Percentiles rank a stretch among this genome's conserved stretches.
These are phyloP conservation scores for Menidia menidia DNA, from an alignment of 2,797 vertebrate species.

Conservation along the genomic window DNA sequence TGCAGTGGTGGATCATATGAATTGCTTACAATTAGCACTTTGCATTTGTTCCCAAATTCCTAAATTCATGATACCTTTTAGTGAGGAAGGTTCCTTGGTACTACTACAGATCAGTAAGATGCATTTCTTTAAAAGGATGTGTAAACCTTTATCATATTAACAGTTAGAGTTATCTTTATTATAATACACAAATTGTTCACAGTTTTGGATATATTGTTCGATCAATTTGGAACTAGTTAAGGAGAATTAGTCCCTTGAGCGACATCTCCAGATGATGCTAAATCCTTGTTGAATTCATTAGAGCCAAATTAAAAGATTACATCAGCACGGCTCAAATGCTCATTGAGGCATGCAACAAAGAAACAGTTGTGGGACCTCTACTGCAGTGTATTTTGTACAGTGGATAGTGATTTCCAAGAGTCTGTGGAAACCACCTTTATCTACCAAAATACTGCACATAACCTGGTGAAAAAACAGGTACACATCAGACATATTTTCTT, in stretches of 20 bases:
- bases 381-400: constrained; percentile 1
- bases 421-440: constrained; percentile 28
- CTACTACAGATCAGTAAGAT: not conserved
- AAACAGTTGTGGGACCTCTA: constrained; percentile 44
- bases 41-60: not conserved
- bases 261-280: constrained; percentile 52
- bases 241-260: constrained; percentile 57
- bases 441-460: constrained; percentile 15
- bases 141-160: constrained; percentile 13
- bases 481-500: constrained; percentile 14
- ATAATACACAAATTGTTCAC: constrained; percentile 26
- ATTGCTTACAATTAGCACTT: not conserved
- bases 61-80: not conserved
- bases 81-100: not conserved
- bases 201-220: constrained; percentile 40
- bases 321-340: constrained; percentile 53
- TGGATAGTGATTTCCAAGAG: constrained; percentile 20
- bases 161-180: constrained; percentile 22
- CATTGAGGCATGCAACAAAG: constrained; percentile 32
- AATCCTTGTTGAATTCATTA: constrained; percentile 73
- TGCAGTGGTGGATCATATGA: too few relatives aligned
- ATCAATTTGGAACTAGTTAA: constrained; percentile 52
- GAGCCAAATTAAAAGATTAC: constrained; percentile 63
- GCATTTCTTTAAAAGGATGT: not conserved
- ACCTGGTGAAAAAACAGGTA: constrained; percentile 16